Conservation (phyloP, 2,888 invertebrate genomes). For the Erebia epiphron region DNA sequence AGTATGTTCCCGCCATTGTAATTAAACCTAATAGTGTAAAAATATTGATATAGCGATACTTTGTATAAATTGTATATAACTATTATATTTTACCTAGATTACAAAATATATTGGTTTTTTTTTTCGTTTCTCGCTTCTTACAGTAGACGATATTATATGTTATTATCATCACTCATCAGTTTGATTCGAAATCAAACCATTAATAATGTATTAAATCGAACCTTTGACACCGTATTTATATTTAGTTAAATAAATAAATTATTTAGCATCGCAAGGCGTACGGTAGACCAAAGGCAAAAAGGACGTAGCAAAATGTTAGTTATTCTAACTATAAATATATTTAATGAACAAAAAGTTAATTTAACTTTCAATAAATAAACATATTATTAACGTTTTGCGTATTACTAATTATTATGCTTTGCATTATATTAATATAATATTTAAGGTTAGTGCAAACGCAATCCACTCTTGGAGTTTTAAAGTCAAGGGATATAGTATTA, state of each 20-base stretch:
- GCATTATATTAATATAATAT: neutral
- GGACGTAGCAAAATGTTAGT: slow-evolving; percentile 56
- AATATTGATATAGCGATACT: neutral
- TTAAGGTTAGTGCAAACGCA: slow-evolving; percentile 61
- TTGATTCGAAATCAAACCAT: neutral
- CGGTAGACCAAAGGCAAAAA: slow-evolving; percentile 50
- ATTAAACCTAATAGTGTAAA: neutral
- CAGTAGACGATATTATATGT: neutral
- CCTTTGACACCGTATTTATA: slow-evolving; percentile 6
- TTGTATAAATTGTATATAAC: neutral
- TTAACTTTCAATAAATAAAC: slow-evolving; percentile 46
- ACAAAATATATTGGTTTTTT: neutral
- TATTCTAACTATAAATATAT: slow-evolving; percentile 50
- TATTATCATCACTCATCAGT: neutral
- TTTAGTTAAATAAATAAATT: slow-evolving; percentile 8
- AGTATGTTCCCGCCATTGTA: neutral
- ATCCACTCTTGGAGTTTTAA: slow-evolving; percentile 45
- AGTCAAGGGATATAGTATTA: slow-evolving; percentile 44
- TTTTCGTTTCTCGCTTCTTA: neutral
- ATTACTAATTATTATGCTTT: slow-evolving; percentile 8
- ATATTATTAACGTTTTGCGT: slow-evolving; percentile 17
- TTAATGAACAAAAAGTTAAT: slow-evolving; percentile 52
- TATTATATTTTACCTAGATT: neutral
- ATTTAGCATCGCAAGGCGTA: slow-evolving; percentile 3
- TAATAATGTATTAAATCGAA: neutral